These are phyloP conservation scores for Thereva nobilitata DNA, from an alignment of 2,888 invertebrate species.

Conservation along the genomic window DNA sequence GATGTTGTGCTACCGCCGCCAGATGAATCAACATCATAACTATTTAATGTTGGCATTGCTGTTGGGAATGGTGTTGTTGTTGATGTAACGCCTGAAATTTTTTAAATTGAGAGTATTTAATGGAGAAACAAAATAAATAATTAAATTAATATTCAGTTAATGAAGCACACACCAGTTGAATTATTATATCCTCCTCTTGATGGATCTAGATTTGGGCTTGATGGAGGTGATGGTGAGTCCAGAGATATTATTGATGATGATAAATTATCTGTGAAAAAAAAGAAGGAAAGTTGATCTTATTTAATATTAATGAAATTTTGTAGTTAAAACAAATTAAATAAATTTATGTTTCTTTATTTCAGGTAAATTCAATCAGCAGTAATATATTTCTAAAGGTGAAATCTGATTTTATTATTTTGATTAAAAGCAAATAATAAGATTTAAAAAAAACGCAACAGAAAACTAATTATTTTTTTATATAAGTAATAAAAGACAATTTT, in stretches of 20 bases:
- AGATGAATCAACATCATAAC: not conserved
- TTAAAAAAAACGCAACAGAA: no score
- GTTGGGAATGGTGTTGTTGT: constrained; percentile 17
- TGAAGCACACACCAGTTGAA: constrained; percentile 9
- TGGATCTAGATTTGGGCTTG: constrained; percentile 45
- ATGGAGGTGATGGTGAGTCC: constrained; percentile 52
- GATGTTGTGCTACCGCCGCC: constrained; percentile 7
- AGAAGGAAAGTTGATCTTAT: constrained; percentile 27
- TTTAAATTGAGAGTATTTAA: not conserved
- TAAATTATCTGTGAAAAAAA: constrained; percentile 44
- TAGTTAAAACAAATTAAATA: no score
- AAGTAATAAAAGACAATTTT: no score
- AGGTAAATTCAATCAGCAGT: no score
- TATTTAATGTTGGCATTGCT: not conserved
- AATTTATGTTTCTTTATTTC: no score
- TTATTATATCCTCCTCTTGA: constrained; percentile 10
- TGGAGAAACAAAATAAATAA: not conserved
- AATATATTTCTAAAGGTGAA: no score
- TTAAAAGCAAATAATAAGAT: no score
- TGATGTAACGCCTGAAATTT: constrained; percentile 15
- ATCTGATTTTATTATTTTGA: no score
- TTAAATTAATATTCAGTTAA: not conserved
- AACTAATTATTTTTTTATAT: no score
- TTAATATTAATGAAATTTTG: no score
- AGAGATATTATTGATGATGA: constrained; percentile 48